Percentiles rank a stretch among this genome's conserved stretches.
Conservation (phyloP, 2,797 vertebrate genomes). For the Pangasius djambal region DNA sequence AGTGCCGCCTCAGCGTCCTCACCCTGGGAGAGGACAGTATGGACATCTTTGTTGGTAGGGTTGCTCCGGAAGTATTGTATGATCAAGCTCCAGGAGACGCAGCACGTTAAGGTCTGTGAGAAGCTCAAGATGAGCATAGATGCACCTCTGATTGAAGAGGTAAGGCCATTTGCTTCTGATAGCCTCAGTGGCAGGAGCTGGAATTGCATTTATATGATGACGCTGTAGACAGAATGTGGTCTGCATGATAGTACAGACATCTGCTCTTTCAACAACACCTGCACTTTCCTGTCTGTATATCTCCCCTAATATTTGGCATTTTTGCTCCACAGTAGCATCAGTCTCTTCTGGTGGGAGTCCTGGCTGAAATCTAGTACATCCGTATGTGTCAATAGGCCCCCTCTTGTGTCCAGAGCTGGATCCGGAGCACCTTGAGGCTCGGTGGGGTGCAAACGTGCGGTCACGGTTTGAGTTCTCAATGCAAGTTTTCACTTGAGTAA, state of each 20-base stretch:
- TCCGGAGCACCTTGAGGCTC: background rate
- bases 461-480: constrained; percentile 17
- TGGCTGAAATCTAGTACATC: constrained; percentile 54
- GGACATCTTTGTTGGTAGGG: constrained; percentile 30
- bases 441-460: background rate
- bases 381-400: constrained; percentile 45
- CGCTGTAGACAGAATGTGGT: constrained; percentile 24
- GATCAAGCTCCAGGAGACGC: constrained; percentile 20
- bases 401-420: constrained; percentile 25
- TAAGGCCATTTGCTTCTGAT: constrained; percentile 41
- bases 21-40: constrained; percentile 25
- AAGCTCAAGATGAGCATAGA: constrained; percentile 26
- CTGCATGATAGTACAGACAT: constrained; percentile 39
- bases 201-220: constrained; percentile 27
- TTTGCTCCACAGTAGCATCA: constrained; percentile 39
- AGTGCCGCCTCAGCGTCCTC: constrained; percentile 21
- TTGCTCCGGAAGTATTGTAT: constrained; percentile 33
- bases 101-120: constrained; percentile 42
- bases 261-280: constrained; percentile 15
- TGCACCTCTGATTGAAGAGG: constrained; percentile 26
- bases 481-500: constrained; percentile 22
- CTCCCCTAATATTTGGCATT: constrained; percentile 38
- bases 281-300: constrained; percentile 31
- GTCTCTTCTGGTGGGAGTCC: constrained; percentile 46
- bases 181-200: constrained; percentile 19